phyloP scores from a whole-genome alignment of 1,140 invertebrate genomes.

The Lycorma delicatula region DNA sequence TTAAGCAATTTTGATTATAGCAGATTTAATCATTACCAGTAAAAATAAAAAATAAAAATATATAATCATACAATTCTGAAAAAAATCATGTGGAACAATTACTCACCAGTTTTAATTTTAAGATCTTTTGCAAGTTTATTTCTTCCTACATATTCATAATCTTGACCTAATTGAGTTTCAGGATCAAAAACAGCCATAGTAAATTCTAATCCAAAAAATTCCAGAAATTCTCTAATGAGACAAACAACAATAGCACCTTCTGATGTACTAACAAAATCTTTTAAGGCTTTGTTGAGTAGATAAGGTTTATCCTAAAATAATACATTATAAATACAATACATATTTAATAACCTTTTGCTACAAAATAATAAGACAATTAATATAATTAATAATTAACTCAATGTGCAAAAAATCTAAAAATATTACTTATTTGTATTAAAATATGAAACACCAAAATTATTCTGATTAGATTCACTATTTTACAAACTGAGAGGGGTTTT shows the following conservation, averaged over 20 bases:
- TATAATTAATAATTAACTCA: conserved; percentile 19
- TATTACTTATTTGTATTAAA: conserved; percentile 9
- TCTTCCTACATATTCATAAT: conserved; percentile 45
- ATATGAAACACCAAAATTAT: conserved; percentile 12
- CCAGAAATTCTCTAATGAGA: conserved; percentile 59
- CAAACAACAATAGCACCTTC: conserved; percentile 54
- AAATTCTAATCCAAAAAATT: conserved; percentile 60
- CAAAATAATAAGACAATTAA: too few relatives aligned
- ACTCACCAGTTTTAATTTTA: conserved; percentile 37
- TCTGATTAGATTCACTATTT: too few relatives aligned
- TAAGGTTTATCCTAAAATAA: conserved; percentile 49
- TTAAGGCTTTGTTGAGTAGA: conserved; percentile 53
- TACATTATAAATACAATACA: too few relatives aligned
- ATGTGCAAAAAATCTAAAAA: conserved; percentile 2
- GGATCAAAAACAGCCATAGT: conserved; percentile 60
- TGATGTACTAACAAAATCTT: conserved; percentile 49
- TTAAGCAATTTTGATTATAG: too few relatives aligned
- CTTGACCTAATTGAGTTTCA: conserved; percentile 50
- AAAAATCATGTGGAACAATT: too few relatives aligned
- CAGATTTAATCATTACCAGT: too few relatives aligned
- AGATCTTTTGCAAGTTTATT: conserved; percentile 46
- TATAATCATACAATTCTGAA: too few relatives aligned
- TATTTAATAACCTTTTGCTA: too few relatives aligned
- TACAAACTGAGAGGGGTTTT: too few relatives aligned
- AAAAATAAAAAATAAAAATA: too few relatives aligned